Evolutionary conservation across 2,113 vertebrate genomes (phyloP).

Genomic region (Myrmecobius fasciatus): DNA sequence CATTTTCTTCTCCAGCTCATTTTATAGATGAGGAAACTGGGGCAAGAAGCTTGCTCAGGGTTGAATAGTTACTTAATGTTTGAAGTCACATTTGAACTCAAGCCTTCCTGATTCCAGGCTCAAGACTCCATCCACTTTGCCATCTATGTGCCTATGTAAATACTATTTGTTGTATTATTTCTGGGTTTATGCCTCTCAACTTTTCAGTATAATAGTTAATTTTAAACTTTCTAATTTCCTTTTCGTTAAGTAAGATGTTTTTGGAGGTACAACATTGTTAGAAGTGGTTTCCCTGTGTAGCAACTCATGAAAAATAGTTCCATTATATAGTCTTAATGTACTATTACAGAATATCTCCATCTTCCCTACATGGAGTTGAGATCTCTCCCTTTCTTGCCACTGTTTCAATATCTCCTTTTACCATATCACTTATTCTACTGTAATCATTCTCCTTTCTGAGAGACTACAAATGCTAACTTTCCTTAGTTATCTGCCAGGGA

Average conservation of each 20-base stretch:
- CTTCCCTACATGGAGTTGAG: neutral
- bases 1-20: neutral
- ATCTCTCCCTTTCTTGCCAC: neutral
- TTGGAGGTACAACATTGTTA: neutral
- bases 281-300: neutral
- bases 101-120: neutral
- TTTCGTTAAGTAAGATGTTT: neutral
- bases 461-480: neutral
- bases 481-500: neutral
- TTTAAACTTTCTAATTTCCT: neutral
- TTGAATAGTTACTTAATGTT: too few species aligned
- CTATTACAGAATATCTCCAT: neutral
- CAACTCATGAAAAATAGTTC: neutral
- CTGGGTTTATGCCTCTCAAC: neutral
- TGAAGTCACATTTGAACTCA: neutral
- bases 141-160: neutral
- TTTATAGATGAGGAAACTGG: neutral
- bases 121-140: neutral
- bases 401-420: neutral
- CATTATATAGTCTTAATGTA: neutral
- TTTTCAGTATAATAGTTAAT: neutral
- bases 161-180: neutral
- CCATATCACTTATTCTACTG: neutral
- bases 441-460: neutral
- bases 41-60: neutral